A percentile compares a stretch with the other conserved stretches of the same genome.
phyloP scores from a whole-genome alignment of 2,888 invertebrate genomes.

The Nomada ferruginata region DNA sequence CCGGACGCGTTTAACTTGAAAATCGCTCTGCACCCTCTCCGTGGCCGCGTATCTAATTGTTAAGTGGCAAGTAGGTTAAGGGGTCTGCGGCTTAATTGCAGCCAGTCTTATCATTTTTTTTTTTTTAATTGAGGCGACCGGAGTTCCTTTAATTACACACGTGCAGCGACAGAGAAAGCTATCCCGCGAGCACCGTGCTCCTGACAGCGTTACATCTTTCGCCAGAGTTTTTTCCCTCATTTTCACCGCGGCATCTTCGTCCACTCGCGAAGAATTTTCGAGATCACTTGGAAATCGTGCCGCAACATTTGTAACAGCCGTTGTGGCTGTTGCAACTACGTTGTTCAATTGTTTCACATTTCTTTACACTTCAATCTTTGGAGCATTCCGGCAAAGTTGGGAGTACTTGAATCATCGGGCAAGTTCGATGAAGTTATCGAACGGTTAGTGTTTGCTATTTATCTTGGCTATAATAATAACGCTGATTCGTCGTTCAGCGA shows the following conservation, averaged over 20 bases:
- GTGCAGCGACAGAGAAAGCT: slow-evolving; percentile 68
- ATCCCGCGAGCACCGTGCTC: neutral
- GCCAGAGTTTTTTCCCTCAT: neutral
- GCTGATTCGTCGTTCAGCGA: too few relatives aligned
- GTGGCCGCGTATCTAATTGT: slow-evolving; percentile 63
- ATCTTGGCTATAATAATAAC: too few relatives aligned
- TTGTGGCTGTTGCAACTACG: too few relatives aligned
- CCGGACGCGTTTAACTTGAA: slow-evolving; percentile 36
- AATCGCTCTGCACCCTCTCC: slow-evolving; percentile 20
- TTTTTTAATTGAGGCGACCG: slow-evolving; percentile 67
- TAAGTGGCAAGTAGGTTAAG: slow-evolving; percentile 68
- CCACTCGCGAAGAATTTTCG: neutral
- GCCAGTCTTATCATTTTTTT: slow-evolving; percentile 64
- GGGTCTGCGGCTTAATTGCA: slow-evolving; percentile 69
- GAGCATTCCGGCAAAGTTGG: too few relatives aligned
- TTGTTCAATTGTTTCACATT: too few relatives aligned
- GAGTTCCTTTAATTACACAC: slow-evolving; percentile 69
- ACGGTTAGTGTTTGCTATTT: too few relatives aligned
- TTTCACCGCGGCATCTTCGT: neutral
- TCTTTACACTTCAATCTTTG: too few relatives aligned
- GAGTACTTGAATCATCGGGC: too few relatives aligned
- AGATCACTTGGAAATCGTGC: neutral
- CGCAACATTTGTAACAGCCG: neutral
- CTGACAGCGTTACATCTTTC: slow-evolving; percentile 18
- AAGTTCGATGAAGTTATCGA: too few relatives aligned